Conservation (phyloP, 2,888 invertebrate species). For the Orthonychiurus folsomi region DNA sequence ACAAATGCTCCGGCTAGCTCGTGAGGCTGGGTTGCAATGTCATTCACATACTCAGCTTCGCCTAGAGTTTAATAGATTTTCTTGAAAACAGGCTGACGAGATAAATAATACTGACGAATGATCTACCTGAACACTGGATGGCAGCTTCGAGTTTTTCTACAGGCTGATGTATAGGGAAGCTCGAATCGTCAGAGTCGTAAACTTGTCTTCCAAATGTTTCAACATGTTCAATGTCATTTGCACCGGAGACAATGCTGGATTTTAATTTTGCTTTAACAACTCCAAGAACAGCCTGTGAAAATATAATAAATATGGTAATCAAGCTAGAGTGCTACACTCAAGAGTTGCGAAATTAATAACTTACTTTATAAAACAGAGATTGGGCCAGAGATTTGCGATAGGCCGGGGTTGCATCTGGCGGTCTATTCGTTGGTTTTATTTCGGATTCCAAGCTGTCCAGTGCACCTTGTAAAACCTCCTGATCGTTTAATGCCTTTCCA, state of each 20-base stretch:
- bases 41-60: slow-evolving; percentile 68
- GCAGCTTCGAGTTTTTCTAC: slow-evolving; percentile 63
- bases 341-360: not conserved
- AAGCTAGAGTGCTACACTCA: not conserved
- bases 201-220: slow-evolving; percentile 60
- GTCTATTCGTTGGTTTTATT: slow-evolving; percentile 54
- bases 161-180: slow-evolving; percentile 69
- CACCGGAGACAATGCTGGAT: slow-evolving; percentile 50
- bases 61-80: slow-evolving; percentile 48
- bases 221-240: slow-evolving; percentile 52
- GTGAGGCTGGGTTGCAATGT: slow-evolving; percentile 55
- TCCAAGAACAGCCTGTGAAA: slow-evolving; percentile 14
- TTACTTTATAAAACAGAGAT: slow-evolving; percentile 66
- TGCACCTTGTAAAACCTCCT: slow-evolving; percentile 48
- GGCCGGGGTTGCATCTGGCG: slow-evolving; percentile 58
- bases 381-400: slow-evolving; percentile 63
- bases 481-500: slow-evolving; percentile 41
- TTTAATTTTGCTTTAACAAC: slow-evolving; percentile 9
- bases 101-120: slow-evolving; percentile 29
- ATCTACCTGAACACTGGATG: slow-evolving; percentile 51
- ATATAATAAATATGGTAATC: too few species aligned
- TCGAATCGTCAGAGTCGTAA: slow-evolving; percentile 56
- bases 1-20: slow-evolving; percentile 67
- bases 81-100: slow-evolving; percentile 8
- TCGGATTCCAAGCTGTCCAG: slow-evolving; percentile 52